Evolutionary conservation across 1,140 invertebrate genomes (phyloP), one percentile per base, ranked within the genome.

Genomic region (Drosophila hydei): DNA sequence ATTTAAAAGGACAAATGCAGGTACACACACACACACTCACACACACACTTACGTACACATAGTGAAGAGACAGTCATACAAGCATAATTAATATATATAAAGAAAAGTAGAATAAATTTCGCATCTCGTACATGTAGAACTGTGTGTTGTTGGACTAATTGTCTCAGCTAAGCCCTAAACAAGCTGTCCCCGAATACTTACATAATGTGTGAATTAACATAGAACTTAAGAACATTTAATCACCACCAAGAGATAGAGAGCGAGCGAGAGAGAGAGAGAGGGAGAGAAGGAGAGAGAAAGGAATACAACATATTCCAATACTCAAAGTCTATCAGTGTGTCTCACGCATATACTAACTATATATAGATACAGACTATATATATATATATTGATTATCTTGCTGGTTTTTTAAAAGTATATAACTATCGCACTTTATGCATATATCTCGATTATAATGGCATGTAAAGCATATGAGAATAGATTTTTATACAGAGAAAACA

Each of bases 1-100:
- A 60, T 51, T 25, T 51, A 71, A 88, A 88, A 88, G 84, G 83
- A 84, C 69, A 87, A 88, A 89, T 84, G 78, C 84, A 87, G 83
- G 81, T 87, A 42, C 38, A 16, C 38, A 42, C 38, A 42, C 38
- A 42, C 38, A 42, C 5, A 42, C n/a, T 16, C 6, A 42, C 16
- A 16, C 4, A 11, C 12, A 40, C 14, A 42, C n/a, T 16, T 18
- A 42, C 16, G 7, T 8, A 87, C 75, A 84, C 75, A 59, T 38
- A 59, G 19, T 56, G 25, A 43, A 62, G 16, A 64, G 48, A 80
- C 64, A 79, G 56, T 50, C 30, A 77, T 48, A 72, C 21, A 72
- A 18, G 16, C n/a, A 43, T 27, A 51, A 23, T 16, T 9, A 25
- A 55, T 43, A 52, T 16, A 21, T 23, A 43, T 12, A 61, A 18